Evolutionary conservation across 2,797 vertebrate species (phyloP).

Genomic region (Onychomys arenicola): DNA sequence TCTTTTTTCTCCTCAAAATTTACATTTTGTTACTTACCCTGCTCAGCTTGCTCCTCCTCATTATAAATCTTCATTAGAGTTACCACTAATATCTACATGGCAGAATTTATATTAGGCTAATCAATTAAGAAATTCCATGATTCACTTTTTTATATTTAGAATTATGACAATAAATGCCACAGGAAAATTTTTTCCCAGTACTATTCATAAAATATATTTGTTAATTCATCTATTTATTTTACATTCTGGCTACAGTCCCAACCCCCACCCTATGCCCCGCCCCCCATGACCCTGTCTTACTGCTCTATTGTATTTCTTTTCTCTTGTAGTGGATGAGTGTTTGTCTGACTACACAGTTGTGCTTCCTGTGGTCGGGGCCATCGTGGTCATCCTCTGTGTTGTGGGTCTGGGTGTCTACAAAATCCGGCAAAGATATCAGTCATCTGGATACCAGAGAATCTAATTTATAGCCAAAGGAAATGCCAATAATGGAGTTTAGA

Average conservation of each 20-base stretch:
- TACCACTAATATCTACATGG: no score
- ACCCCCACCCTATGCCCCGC: no score
- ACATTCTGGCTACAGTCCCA: background rate
- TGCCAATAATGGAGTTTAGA: background rate
- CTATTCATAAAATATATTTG: background rate
- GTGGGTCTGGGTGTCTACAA: constrained; percentile 72
- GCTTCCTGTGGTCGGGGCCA: constrained; percentile 58
- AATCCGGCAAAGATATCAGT: constrained; percentile 64
- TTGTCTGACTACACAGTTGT: constrained; percentile 70
- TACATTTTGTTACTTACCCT: no score
- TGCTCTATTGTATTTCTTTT: background rate
- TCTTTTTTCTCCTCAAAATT: no score
- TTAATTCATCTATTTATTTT: background rate
- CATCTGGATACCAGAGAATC: constrained; percentile 81
- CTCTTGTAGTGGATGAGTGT: constrained; percentile 72
- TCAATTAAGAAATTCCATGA: background rate
- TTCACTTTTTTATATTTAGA: background rate
- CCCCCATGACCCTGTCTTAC: constrained; percentile 16
- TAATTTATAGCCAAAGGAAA: constrained; percentile 27
- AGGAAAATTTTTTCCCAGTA: background rate
- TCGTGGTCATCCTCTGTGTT: constrained; percentile 64
- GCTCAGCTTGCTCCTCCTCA: no score
- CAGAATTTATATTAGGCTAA: background rate
- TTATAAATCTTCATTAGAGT: no score
- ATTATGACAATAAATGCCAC: background rate